These are phyloP conservation scores for Pterobdella sp. DNA, from an alignment of 2,888 invertebrate genomes.

Conservation along the genomic window DNA sequence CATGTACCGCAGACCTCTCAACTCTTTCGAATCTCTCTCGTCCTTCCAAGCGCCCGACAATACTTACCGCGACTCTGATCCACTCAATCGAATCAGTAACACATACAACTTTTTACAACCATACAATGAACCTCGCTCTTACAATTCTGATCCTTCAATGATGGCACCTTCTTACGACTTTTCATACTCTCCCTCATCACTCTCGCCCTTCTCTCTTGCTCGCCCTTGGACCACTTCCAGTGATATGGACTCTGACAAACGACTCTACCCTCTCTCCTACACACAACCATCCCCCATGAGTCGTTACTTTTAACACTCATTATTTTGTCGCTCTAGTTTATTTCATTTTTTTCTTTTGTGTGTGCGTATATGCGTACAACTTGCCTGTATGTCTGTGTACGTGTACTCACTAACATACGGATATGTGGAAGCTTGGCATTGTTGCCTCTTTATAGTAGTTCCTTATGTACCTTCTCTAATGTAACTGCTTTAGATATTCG, in stretches of 20 bases:
- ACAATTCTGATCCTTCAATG: slow-evolving; percentile 12
- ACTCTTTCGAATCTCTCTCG: not conserved
- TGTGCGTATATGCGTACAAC: slow-evolving; percentile 9
- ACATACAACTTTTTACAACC: slow-evolving; percentile 22
- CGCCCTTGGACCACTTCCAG: slow-evolving; percentile 21
- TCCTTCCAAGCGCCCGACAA: slow-evolving; percentile 18
- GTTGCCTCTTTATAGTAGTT: not conserved
- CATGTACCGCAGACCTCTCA: slow-evolving; percentile 21
- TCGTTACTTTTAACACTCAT: slow-evolving; percentile 21
- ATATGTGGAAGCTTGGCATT: not conserved
- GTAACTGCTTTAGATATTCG: too few relatives aligned
- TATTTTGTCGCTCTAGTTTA: not conserved
- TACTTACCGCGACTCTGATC: slow-evolving; percentile 17
- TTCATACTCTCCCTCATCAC: slow-evolving; percentile 15
- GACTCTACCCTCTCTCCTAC: slow-evolving; percentile 20
- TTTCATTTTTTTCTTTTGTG: not conserved
- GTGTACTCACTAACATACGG: not conserved
- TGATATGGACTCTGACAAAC: not conserved
- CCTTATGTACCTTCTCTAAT: too few relatives aligned
- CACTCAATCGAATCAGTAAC: not conserved
- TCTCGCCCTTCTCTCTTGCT: slow-evolving; percentile 23
- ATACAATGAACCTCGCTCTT: slow-evolving; percentile 9
- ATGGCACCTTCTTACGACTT: slow-evolving; percentile 22
- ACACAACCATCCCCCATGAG: slow-evolving; percentile 19
- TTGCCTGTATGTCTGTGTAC: slow-evolving; percentile 12